These are phyloP conservation scores for Mylabris phalerata DNA, from an alignment of 1,140 invertebrate species.

Conservation along the genomic window DNA sequence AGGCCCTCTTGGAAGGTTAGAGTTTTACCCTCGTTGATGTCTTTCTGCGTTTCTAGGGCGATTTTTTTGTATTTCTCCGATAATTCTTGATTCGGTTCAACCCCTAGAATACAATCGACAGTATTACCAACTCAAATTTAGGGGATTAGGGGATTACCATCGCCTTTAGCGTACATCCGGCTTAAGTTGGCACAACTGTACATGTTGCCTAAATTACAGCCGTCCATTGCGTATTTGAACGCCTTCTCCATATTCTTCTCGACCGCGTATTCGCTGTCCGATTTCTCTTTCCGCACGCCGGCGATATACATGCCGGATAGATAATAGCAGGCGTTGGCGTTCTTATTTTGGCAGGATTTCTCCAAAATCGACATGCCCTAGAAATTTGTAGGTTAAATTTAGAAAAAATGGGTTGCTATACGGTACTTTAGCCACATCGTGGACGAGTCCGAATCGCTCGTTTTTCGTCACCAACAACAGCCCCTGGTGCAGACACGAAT, in stretches of 20 bases:
- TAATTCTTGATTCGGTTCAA: conserved; percentile 60
- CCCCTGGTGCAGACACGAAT: conserved; percentile 69
- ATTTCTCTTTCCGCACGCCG: conserved; percentile 50
- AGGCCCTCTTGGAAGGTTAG: conserved; percentile 62
- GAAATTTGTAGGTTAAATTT: conserved; percentile 2
- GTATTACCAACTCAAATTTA: conserved; percentile 12
- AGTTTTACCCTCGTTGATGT: conserved; percentile 52
- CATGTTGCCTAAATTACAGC: conserved; percentile 73
- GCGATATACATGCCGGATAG: conserved; percentile 69
- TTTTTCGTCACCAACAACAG: conserved; percentile 54
- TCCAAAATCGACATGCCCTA: conserved; percentile 60
- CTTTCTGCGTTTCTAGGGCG: conserved; percentile 61
- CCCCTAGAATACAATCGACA: conserved; percentile 42
- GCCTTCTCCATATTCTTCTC: conserved; percentile 67
- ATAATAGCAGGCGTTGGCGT: conserved; percentile 71
- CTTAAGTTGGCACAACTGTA: conserved; percentile 82
- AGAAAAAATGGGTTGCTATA: neutral
- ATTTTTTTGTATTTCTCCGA: conserved; percentile 65
- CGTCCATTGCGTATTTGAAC: conserved; percentile 64
- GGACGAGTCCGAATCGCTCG: conserved; percentile 43
- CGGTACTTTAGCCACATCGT: conserved; percentile 51
- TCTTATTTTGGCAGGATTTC: conserved; percentile 61
- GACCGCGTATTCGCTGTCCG: conserved; percentile 48
- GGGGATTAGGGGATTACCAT: conserved; percentile 41
- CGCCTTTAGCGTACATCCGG: conserved; percentile 69